Conservation (phyloP, 2,797 vertebrate species). For the Chelon auratus region DNA sequence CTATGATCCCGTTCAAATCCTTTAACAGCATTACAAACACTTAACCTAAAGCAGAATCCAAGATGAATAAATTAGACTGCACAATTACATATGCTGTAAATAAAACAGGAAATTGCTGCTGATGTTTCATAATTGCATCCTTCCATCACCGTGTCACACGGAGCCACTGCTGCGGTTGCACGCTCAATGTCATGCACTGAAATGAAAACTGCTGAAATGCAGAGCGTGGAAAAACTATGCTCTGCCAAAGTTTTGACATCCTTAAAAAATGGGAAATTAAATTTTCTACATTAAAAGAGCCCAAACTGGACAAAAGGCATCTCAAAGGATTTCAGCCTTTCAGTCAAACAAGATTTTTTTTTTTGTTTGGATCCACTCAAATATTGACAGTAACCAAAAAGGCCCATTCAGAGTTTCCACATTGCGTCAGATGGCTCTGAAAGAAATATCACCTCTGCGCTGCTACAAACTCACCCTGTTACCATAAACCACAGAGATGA, state of each 20-base stretch:
- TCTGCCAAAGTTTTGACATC: neutral
- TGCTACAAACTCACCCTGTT: slow-evolving; percentile 1
- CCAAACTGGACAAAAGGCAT: neutral
- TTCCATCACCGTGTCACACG: slow-evolving; percentile 8
- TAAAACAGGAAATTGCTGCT: slow-evolving; percentile 15
- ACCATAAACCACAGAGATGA: slow-evolving; percentile 27
- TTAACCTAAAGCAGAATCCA: neutral
- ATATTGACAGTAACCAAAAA: slow-evolving; percentile 11
- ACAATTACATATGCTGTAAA: neutral
- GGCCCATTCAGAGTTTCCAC: slow-evolving; percentile 46
- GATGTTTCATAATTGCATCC: slow-evolving; percentile 22
- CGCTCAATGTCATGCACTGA: neutral
- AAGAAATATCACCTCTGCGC: neutral
- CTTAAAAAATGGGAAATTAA: neutral
- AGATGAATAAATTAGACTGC: neutral
- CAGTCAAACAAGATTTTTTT: neutral
- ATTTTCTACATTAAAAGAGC: slow-evolving; percentile 1
- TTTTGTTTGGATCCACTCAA: slow-evolving; percentile 4
- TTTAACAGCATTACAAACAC: neutral
- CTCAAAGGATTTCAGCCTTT: neutral
- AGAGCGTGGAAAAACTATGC: neutral
- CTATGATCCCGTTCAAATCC: neutral
- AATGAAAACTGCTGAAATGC: slow-evolving; percentile 19
- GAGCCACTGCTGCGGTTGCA: neutral
- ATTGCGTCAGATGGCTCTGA: slow-evolving; percentile 25